Evolutionary conservation across 2,888 invertebrate species (phyloP).

Genomic region (Cylindroiulus punctatus): DNA sequence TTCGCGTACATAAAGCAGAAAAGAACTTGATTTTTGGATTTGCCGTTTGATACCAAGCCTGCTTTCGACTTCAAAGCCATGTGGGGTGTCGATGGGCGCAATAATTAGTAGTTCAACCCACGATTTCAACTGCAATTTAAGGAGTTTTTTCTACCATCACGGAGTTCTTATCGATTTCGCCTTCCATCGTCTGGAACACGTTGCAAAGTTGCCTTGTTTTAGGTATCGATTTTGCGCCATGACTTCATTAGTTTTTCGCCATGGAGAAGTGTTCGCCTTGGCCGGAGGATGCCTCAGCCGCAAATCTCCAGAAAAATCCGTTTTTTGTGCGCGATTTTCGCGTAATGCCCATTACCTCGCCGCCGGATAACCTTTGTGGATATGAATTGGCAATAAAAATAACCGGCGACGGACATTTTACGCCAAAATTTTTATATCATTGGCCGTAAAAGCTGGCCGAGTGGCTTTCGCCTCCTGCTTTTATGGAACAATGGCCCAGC

Average conservation of each 20-base stretch:
- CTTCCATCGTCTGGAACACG: background rate
- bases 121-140: background rate
- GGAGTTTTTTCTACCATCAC: background rate
- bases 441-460: background rate
- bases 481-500: background rate
- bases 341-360: constrained; percentile 5
- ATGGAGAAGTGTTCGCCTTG: background rate
- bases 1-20: too few species aligned
- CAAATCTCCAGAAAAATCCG: background rate
- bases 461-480: background rate
- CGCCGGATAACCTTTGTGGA: constrained; percentile 18
- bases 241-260: constrained; percentile 9
- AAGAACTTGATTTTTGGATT: too few species aligned
- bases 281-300: background rate
- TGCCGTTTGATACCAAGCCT: too few species aligned
- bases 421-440: background rate
- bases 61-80: too few species aligned
- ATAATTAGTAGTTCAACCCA: background rate
- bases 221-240: background rate
- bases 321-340: background rate
- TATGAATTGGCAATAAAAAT: background rate
- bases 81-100: background rate
- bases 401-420: background rate
- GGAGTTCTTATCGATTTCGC: background rate
- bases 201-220: background rate